Percentiles rank a stretch among this genome's conserved stretches.
Evolutionary conservation across 2,888 invertebrate species (phyloP).

Genomic region (Isoperla grammatica): DNA sequence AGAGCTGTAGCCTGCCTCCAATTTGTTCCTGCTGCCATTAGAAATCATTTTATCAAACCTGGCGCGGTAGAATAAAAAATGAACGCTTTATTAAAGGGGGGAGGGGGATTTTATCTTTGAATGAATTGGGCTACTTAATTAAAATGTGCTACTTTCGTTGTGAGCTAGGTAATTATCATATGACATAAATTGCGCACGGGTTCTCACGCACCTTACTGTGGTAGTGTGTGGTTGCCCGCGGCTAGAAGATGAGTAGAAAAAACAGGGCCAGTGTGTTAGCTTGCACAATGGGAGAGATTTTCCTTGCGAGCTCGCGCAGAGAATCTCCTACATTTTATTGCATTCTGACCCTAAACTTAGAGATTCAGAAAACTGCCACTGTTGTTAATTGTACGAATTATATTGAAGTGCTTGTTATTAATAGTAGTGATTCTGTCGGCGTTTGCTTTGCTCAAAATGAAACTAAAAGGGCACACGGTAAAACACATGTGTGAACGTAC

Average conservation of each 20-base stretch:
- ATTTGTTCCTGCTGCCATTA: slow-evolving; percentile 10
- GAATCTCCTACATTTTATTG: neutral
- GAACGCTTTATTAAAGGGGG: slow-evolving; percentile 5
- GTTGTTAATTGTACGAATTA: too few relatives aligned
- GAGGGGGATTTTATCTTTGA: slow-evolving; percentile 1
- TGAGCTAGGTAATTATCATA: slow-evolving; percentile 10
- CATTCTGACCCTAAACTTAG: neutral
- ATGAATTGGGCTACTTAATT: slow-evolving; percentile 14
- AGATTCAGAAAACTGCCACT: too few relatives aligned
- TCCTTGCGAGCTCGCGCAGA: neutral
- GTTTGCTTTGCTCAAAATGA: too few relatives aligned
- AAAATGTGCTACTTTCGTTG: slow-evolving; percentile 18
- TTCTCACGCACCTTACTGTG: slow-evolving; percentile 8
- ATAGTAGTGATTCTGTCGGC: too few relatives aligned
- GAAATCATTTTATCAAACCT: slow-evolving; percentile 4
- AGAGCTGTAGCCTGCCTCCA: neutral
- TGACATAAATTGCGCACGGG: slow-evolving; percentile 12
- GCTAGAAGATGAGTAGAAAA: slow-evolving; percentile 1
- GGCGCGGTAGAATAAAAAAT: slow-evolving; percentile 5
- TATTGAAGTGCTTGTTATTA: too few relatives aligned
- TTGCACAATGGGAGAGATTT: slow-evolving; percentile 10
- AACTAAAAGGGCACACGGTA: too few relatives aligned
- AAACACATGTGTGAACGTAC: neutral
- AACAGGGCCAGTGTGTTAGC: slow-evolving; percentile 17
- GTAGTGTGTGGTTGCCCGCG: slow-evolving; percentile 10